Evolutionary conservation across 2,113 vertebrate species (phyloP), one percentile per base, ranked within the genome.

Genomic region (Phrynosoma blainvillii): DNA sequence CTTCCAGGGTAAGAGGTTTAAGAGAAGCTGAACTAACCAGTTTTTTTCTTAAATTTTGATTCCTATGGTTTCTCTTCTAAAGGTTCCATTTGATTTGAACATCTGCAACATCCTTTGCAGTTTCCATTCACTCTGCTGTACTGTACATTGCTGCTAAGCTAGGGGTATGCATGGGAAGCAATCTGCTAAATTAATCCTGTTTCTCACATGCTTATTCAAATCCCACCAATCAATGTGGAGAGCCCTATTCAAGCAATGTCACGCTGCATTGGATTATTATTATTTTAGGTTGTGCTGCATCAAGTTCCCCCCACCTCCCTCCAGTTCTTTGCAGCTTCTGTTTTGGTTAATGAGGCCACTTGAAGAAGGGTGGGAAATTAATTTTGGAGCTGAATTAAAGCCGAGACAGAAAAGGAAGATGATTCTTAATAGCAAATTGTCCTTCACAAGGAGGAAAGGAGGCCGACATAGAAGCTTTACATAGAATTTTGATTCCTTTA

Each of bases 381-480:
- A 87, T 76, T 88, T 84, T 80, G 56, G 79, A 66, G n/a, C 70
- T 75, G 25, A 90, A 87, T 84, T 80, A 77, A 85, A 81, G 36
- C 21, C 11, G 81, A 32, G 40, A 27, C 52, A 77, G 40, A 36
- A 40, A 36, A 80, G 89, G 76, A 5, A 7, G 85, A 66, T 36
- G 79, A 86, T 21, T 80, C 81, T 90, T 84, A 94, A 82, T 76
- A 81, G 88, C 82, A 62, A 85, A 90, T 89, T 4, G 90, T 85
- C 94, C 93, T 95, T 95, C 92, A 91, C 11, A 40, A 91, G 87
- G 87, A 87, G 56, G 92, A 90, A 78, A 86, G 66, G 81, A 87
- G 86, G 81, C 80, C 84, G 83, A 87, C 90, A 36, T 66, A 87
- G 66, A 56, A 74, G 65, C 87, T 90, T 91, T 89, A 85, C 89